phyloP scores from a whole-genome alignment of 2,113 vertebrate genomes.

The Oryzias curvinotus region DNA sequence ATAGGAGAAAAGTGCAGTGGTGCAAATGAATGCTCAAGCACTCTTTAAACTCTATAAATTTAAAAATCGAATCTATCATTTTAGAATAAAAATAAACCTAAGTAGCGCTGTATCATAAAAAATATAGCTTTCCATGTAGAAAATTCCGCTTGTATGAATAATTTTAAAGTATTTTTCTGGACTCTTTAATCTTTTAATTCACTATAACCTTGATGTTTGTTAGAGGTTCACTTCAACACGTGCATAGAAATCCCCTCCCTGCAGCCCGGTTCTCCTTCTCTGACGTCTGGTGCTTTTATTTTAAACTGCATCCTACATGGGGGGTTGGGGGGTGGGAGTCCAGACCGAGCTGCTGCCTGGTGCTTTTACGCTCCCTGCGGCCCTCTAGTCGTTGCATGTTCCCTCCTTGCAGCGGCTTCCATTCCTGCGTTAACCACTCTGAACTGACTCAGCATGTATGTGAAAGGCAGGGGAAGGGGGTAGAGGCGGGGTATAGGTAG shows the following conservation, averaged over 20 bases:
- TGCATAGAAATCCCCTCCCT: not conserved
- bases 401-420: conserved; percentile 32
- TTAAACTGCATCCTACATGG: conserved; percentile 1
- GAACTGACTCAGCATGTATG: conserved; percentile 70
- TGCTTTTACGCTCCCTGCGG: conserved; percentile 28
- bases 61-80: too few relatives aligned
- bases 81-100: too few relatives aligned
- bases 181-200: too few relatives aligned
- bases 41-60: too few relatives aligned
- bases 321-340: not conserved
- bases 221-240: too few relatives aligned
- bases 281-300: conserved; percentile 26
- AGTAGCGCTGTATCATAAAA: too few relatives aligned
- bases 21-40: too few relatives aligned
- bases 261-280: conserved; percentile 21
- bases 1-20: too few relatives aligned
- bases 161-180: too few relatives aligned
- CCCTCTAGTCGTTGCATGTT: not conserved
- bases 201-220: too few relatives aligned
- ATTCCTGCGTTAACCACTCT: conserved; percentile 25
- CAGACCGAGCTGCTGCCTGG: conserved; percentile 5
- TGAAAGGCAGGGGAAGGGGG: conserved; percentile 42
- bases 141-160: too few relatives aligned
- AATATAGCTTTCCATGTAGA: too few relatives aligned
- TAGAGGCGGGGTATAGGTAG: conserved; percentile 26